Conservation (phyloP, 2,797 vertebrate species). For the Coracias cyanogaster region DNA sequence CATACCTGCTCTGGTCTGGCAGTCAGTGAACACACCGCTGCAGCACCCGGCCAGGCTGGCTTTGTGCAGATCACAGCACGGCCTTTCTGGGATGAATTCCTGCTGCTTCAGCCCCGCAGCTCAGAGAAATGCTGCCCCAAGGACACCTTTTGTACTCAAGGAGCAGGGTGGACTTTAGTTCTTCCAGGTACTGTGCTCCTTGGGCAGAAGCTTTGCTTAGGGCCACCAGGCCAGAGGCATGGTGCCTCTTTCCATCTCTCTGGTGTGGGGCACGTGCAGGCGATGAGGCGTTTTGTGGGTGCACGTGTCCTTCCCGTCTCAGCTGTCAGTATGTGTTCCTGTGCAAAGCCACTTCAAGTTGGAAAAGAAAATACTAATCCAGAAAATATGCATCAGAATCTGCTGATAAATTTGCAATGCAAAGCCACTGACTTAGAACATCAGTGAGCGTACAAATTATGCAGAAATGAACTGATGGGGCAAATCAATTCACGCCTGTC, state of each 20-base stretch:
- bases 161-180: neutral
- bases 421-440: neutral
- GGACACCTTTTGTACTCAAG: neutral
- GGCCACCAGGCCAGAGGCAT: too few species aligned
- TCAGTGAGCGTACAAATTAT: neutral
- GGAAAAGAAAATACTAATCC: neutral
- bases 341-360: neutral
- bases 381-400: neutral
- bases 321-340: neutral
- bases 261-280: neutral
- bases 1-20: neutral
- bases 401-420: neutral
- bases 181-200: neutral
- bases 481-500: neutral
- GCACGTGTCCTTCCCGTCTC: neutral
- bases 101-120: neutral
- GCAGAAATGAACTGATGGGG: neutral
- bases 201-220: neutral
- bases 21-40: accelerated
- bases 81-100: too few species aligned
- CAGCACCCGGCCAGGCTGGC: accelerated
- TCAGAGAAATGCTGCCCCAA: neutral
- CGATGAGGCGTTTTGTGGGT: neutral
- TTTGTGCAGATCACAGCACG: neutral
- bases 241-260: neutral